Evolutionary conservation across 1,140 invertebrate genomes (phyloP).

Genomic region (Pseudachorutes palmiensis): DNA sequence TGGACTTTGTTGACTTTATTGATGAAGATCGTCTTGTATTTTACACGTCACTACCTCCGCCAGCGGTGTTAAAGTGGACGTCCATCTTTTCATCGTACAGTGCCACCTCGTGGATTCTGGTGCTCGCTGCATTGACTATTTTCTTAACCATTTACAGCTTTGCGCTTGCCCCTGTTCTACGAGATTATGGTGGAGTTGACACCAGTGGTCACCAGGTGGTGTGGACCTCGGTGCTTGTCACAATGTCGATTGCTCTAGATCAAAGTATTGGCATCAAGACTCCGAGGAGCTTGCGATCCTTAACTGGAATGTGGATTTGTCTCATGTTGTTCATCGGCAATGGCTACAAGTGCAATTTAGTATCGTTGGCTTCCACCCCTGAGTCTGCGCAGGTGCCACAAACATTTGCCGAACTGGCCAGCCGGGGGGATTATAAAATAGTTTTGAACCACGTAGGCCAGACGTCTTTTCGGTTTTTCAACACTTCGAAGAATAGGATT

Average conservation of each 20-base stretch:
- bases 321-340: constrained; percentile 25
- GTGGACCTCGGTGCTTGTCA: too few species aligned
- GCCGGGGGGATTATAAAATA: constrained; percentile 15
- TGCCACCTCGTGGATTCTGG: neutral
- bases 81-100: constrained; percentile 1
- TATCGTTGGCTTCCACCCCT: constrained; percentile 18
- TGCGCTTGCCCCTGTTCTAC: too few species aligned
- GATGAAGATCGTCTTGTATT: neutral
- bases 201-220: too few species aligned
- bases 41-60: neutral
- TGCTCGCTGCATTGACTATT: too few species aligned
- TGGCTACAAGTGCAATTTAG: constrained; percentile 26
- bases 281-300: neutral
- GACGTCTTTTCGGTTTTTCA: constrained; percentile 12
- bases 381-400: neutral
- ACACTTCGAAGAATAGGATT: neutral
- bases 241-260: neutral
- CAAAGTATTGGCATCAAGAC: neutral
- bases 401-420: constrained; percentile 12
- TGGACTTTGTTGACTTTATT: neutral
- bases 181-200: neutral
- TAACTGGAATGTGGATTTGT: constrained; percentile 14
- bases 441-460: constrained; percentile 13
- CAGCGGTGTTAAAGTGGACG: neutral
- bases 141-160: too few species aligned